Evolutionary conservation across 1,140 invertebrate genomes (phyloP).

Genomic region (Choristoneura fumiferana): DNA sequence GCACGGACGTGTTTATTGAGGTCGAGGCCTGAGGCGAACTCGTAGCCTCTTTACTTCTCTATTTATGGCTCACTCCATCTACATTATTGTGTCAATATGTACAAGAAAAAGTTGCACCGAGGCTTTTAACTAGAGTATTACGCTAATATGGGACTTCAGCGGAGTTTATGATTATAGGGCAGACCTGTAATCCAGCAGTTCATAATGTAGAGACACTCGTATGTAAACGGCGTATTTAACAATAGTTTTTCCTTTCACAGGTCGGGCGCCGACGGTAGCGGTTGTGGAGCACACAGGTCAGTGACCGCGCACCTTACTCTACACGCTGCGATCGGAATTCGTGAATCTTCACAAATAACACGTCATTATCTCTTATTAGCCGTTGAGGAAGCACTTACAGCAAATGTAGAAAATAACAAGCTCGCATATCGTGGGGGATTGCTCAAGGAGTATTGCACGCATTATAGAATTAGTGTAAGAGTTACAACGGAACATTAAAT

Average conservation of each 20-base stretch:
- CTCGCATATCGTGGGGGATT: constrained; percentile 36
- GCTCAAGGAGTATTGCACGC: constrained; percentile 46
- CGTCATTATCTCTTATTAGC: constrained; percentile 68
- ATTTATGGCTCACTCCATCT: neutral
- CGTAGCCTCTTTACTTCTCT: neutral
- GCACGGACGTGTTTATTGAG: constrained; percentile 2
- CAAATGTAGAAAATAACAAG: constrained; percentile 62
- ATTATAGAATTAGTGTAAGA: constrained; percentile 43
- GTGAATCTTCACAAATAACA: constrained; percentile 69
- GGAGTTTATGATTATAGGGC: constrained; percentile 37
- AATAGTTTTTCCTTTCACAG: constrained; percentile 55
- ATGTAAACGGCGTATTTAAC: constrained; percentile 55
- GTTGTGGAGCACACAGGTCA: constrained; percentile 60
- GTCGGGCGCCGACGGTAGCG: constrained; percentile 53
- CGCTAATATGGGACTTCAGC: constrained; percentile 19
- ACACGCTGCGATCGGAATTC: constrained; percentile 56
- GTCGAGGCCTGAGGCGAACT: constrained; percentile 5
- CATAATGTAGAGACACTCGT: constrained; percentile 47
- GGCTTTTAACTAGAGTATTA: constrained; percentile 20
- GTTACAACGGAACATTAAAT: constrained; percentile 19
- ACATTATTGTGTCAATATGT: neutral
- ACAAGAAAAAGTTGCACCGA: neutral
- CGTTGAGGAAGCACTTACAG: constrained; percentile 62
- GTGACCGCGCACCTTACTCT: constrained; percentile 60
- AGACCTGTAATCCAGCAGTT: constrained; percentile 40